Evolutionary conservation across 2,797 vertebrate genomes (phyloP).

Genomic region (Sandelia bainsii): DNA sequence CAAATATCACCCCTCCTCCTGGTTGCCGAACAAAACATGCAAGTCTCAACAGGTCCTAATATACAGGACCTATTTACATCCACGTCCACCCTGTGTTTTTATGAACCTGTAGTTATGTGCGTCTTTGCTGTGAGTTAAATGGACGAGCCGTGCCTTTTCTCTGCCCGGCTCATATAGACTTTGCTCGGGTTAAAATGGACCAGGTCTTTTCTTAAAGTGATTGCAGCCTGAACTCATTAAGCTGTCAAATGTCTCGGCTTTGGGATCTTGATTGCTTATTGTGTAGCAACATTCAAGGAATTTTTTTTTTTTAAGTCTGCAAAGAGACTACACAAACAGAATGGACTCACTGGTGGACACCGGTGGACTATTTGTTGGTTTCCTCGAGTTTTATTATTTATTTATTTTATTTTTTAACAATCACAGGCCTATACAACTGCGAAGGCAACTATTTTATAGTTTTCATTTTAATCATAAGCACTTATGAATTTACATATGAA

Average conservation of each 20-base stretch:
- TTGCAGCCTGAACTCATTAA: conserved; percentile 81
- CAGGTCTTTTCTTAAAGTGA: conserved; percentile 75
- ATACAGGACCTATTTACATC: conserved; percentile 87
- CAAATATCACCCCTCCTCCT: conserved; percentile 93
- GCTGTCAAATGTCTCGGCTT: conserved; percentile 79
- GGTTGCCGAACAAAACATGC: conserved; percentile 88
- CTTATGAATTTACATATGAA: neutral
- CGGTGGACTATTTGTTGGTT: neutral
- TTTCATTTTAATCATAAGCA: neutral
- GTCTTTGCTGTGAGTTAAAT: conserved; percentile 78
- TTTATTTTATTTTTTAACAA: neutral
- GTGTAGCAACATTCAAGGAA: conserved; percentile 80
- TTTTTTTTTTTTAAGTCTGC: conserved; percentile 55
- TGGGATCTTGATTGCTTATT: conserved; percentile 80
- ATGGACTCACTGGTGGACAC: conserved; percentile 37
- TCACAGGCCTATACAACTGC: neutral
- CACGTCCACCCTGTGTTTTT: conserved; percentile 77
- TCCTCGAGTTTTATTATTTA: conserved; percentile 17
- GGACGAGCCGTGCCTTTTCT: conserved; percentile 69
- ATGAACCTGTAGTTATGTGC: conserved; percentile 75
- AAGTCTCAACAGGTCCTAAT: conserved; percentile 91
- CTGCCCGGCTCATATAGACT: conserved; percentile 53
- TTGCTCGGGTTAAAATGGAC: conserved; percentile 67
- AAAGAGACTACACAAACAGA: conserved; percentile 46
- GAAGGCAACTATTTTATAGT: neutral